Evolutionary conservation across 2,113 vertebrate genomes (phyloP).

Genomic region (Cebidichthys violaceus): DNA sequence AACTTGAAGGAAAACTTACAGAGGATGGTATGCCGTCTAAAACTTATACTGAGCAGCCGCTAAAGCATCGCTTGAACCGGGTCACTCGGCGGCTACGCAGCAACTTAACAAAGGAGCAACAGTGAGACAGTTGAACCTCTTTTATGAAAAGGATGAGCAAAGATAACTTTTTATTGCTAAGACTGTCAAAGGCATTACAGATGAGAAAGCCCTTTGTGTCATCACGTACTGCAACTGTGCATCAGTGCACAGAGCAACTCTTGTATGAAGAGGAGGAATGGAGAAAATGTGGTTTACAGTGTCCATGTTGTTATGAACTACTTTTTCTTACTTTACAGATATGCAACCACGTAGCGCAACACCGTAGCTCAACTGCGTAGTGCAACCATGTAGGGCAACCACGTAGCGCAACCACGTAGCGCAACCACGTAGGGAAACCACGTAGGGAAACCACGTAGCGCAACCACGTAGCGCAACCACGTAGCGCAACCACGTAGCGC

Average conservation of each 20-base stretch:
- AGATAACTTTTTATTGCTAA: background rate
- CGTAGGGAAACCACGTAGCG: too few relatives aligned
- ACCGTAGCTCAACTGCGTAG: too few relatives aligned
- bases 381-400: too few relatives aligned
- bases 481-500: too few relatives aligned
- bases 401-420: too few relatives aligned
- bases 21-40: conserved; percentile 4
- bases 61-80: conserved; percentile 1
- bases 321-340: too few relatives aligned
- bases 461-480: too few relatives aligned
- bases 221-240: background rate
- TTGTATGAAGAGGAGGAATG: background rate
- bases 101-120: background rate
- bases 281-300: background rate
- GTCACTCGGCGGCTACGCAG: background rate
- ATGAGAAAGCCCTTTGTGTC: background rate
- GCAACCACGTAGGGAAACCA: too few relatives aligned
- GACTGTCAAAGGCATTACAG: background rate
- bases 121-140: background rate
- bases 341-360: too few relatives aligned
- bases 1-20: conserved; percentile 8
- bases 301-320: background rate
- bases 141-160: background rate
- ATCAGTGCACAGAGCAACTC: background rate
- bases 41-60: background rate